phyloP scores from a whole-genome alignment of 2,888 invertebrate genomes.

The Troides helena region DNA sequence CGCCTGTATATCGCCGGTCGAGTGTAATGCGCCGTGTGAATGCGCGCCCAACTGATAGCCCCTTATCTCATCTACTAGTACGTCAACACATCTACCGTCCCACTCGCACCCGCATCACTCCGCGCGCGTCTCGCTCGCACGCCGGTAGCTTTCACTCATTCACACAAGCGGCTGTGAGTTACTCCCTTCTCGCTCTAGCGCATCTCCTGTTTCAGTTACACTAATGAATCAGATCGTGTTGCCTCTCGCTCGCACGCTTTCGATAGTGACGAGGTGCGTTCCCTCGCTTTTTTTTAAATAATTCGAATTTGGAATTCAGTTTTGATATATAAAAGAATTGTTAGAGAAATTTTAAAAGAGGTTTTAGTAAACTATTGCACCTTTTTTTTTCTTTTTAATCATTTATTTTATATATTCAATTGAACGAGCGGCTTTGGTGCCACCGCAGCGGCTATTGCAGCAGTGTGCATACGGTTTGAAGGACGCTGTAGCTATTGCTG shows the following conservation, averaged over 20 bases:
- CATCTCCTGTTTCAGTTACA: slow-evolving; percentile 55
- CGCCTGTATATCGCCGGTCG: slow-evolving; percentile 36
- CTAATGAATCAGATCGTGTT: slow-evolving; percentile 59
- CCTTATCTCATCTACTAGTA: slow-evolving; percentile 78
- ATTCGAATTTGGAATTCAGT: slow-evolving; percentile 64
- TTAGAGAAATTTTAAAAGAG: no score
- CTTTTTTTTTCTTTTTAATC: no score
- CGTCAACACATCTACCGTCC: slow-evolving; percentile 71
- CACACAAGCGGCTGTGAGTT: slow-evolving; percentile 58
- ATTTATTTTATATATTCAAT: no score
- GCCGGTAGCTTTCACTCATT: slow-evolving; percentile 55
- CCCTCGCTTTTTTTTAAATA: slow-evolving; percentile 54
- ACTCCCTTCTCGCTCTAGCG: slow-evolving; percentile 47
- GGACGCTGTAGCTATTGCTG: no score
- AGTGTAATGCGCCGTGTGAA: slow-evolving; percentile 57
- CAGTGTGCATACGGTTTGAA: no score
- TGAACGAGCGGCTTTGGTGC: no score
- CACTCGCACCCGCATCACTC: slow-evolving; percentile 45
- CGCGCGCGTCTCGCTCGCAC: slow-evolving; percentile 48
- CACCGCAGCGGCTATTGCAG: no score
- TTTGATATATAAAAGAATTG: slow-evolving; percentile 20
- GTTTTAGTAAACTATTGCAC: no score
- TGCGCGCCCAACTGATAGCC: slow-evolving; percentile 69
- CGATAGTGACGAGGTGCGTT: slow-evolving; percentile 63
- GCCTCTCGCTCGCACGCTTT: slow-evolving; percentile 75